phyloP scores from a whole-genome alignment of 2,888 invertebrate species.

The Cenopis cana region DNA sequence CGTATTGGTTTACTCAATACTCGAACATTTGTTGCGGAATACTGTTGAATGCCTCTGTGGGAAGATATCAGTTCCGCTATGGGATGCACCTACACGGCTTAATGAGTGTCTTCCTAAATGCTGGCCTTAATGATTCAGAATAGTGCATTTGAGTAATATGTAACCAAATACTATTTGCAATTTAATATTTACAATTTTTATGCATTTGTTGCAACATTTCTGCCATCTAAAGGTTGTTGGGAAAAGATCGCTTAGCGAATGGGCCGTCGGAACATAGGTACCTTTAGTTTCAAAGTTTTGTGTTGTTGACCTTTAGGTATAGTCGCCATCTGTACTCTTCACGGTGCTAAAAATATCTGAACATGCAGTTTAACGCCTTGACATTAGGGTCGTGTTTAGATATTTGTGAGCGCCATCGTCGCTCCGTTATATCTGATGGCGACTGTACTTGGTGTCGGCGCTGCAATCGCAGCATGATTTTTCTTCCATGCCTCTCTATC shows the following conservation, averaged over 20 bases:
- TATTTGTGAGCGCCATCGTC: too few species aligned
- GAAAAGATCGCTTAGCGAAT: neutral
- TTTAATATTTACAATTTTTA: neutral
- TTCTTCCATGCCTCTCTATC: too few species aligned
- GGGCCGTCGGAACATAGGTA: too few species aligned
- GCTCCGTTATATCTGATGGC: too few species aligned
- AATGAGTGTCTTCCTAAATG: conserved; percentile 8
- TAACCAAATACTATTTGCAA: neutral
- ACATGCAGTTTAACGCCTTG: too few species aligned
- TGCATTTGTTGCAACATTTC: neutral
- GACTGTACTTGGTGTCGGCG: too few species aligned
- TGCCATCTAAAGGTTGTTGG: neutral
- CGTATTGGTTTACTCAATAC: conserved; percentile 24
- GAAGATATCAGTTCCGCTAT: conserved; percentile 17
- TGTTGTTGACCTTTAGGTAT: too few species aligned
- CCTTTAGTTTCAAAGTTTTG: too few species aligned
- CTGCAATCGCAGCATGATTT: too few species aligned
- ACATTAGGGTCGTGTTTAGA: too few species aligned
- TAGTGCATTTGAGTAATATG: neutral
- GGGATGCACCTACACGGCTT: conserved; percentile 8
- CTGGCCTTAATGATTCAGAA: neutral
- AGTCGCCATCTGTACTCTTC: too few species aligned
- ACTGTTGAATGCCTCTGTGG: conserved; percentile 21
- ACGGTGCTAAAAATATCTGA: too few species aligned
- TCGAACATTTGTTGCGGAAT: conserved; percentile 11